phyloP scores from a whole-genome alignment of 2,888 invertebrate species.

The Hirtodrosophila duncani region DNA sequence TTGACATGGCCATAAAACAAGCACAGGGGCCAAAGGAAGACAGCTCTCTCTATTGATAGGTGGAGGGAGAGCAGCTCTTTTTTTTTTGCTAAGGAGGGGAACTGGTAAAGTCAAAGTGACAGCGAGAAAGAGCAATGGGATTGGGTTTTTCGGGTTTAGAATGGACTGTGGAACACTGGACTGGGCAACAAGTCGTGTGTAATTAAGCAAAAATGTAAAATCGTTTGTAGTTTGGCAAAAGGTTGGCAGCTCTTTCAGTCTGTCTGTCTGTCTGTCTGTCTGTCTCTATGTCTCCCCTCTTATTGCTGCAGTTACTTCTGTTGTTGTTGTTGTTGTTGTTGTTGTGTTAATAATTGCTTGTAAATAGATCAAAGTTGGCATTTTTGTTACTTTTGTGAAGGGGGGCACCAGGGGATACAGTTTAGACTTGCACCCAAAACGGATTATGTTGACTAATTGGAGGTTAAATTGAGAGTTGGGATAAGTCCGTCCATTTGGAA shows the following conservation, averaged over 20 bases:
- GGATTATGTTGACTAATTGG: slow-evolving; percentile 66
- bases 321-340: slow-evolving; percentile 27
- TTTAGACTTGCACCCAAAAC: slow-evolving; percentile 1
- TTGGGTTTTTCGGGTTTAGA: slow-evolving; percentile 1
- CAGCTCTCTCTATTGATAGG: not conserved
- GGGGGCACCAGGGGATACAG: slow-evolving; percentile 1
- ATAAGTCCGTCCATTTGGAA: slow-evolving; percentile 49
- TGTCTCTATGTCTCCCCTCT: not conserved
- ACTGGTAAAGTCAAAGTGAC: slow-evolving; percentile 36
- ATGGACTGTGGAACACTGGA: too few species aligned
- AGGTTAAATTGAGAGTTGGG: slow-evolving; percentile 39
- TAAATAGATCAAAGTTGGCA: slow-evolving; percentile 69
- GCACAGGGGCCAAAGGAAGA: slow-evolving; percentile 12
- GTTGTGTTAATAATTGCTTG: slow-evolving; percentile 62
- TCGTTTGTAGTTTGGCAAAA: slow-evolving; percentile 54
- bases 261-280: not conserved
- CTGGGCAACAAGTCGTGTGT: too few species aligned
- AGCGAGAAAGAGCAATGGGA: slow-evolving; percentile 6
- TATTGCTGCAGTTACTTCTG: not conserved
- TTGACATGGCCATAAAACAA: slow-evolving; percentile 50
- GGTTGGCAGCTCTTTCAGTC: too few species aligned
- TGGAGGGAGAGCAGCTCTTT: slow-evolving; percentile 40
- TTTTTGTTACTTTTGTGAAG: slow-evolving; percentile 34
- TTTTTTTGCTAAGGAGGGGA: slow-evolving; percentile 37
- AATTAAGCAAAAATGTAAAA: slow-evolving; percentile 67